These are phyloP conservation scores for Iselma pallidipennis DNA, from an alignment of 2,888 invertebrate species.

Conservation along the genomic window DNA sequence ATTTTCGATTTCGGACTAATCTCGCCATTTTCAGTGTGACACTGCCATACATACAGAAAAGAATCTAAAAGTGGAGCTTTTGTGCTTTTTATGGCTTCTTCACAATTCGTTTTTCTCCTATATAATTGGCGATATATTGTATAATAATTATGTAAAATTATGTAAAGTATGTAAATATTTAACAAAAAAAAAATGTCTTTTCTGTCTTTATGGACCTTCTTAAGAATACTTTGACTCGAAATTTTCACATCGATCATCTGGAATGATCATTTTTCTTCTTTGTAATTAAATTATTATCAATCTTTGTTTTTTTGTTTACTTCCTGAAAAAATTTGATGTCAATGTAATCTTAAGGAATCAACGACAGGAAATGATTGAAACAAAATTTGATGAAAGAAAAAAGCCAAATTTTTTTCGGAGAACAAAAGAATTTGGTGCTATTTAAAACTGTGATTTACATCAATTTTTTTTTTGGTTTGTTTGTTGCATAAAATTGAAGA, in stretches of 20 bases:
- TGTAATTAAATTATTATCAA: not conserved
- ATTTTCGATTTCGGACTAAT: not conserved
- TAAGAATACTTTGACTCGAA: not conserved
- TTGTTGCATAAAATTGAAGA: slow-evolving; percentile 31
- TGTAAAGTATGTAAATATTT: slow-evolving; percentile 34
- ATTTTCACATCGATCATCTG: not conserved
- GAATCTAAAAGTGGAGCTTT: not conserved
- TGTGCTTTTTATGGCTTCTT: not conserved
- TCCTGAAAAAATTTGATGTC: slow-evolving; percentile 6
- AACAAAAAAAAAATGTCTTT: not conserved
- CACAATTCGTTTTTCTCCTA: not conserved
- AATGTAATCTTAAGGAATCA: slow-evolving; percentile 32
- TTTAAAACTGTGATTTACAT: slow-evolving; percentile 55
- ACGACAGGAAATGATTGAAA: slow-evolving; percentile 29
- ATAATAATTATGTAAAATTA: slow-evolving; percentile 41
- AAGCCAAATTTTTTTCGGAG: slow-evolving; percentile 50
- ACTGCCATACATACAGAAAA: not conserved
- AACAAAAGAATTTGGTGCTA: slow-evolving; percentile 53
- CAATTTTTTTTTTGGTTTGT: slow-evolving; percentile 33
- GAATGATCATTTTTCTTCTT: not conserved
- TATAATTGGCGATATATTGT: slow-evolving; percentile 28
- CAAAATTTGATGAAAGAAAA: slow-evolving; percentile 26
- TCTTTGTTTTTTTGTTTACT: too few species aligned
- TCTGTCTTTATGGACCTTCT: not conserved
- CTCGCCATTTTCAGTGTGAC: slow-evolving; percentile 7